Percentiles rank a stretch among this genome's conserved stretches.
Conservation (phyloP, 2,113 vertebrate species). For the Todiramphus chloris region DNA sequence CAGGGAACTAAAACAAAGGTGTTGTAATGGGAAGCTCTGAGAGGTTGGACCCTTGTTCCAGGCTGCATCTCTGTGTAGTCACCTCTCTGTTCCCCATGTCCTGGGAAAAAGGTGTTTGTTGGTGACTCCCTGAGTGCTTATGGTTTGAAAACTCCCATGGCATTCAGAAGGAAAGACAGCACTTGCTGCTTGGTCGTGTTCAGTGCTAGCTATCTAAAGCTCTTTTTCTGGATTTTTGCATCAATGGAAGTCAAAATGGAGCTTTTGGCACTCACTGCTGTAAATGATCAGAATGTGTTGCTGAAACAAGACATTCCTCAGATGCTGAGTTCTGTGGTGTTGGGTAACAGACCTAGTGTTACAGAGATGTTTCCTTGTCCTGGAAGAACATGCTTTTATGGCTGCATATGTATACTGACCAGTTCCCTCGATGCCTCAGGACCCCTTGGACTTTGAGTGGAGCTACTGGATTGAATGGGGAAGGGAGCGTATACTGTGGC, state of each 20-base stretch:
- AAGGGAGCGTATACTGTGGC: constrained; percentile 81
- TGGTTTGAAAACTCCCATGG: neutral
- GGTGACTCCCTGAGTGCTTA: neutral
- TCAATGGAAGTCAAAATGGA: neutral
- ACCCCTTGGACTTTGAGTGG: constrained; percentile 94
- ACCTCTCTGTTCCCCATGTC: neutral
- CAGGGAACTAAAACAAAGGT: neutral
- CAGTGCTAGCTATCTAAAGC: neutral
- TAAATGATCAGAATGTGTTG: neutral
- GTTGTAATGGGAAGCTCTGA: neutral
- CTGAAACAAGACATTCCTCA: neutral
- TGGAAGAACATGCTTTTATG: neutral
- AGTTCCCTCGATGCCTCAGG: constrained; percentile 73
- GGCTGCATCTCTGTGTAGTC: neutral
- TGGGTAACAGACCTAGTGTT: neutral
- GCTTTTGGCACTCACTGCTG: neutral
- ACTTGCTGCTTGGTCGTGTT: neutral
- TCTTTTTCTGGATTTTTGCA: neutral
- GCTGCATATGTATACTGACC: neutral
- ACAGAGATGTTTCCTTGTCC: neutral
- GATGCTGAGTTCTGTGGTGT: neutral
- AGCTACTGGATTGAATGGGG: constrained; percentile 95
- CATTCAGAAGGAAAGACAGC: fast-evolving
- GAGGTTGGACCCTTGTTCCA: neutral
- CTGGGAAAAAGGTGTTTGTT: no score